Conservation (phyloP, 2,113 vertebrate genomes). For the Spizaetus ornatus region DNA sequence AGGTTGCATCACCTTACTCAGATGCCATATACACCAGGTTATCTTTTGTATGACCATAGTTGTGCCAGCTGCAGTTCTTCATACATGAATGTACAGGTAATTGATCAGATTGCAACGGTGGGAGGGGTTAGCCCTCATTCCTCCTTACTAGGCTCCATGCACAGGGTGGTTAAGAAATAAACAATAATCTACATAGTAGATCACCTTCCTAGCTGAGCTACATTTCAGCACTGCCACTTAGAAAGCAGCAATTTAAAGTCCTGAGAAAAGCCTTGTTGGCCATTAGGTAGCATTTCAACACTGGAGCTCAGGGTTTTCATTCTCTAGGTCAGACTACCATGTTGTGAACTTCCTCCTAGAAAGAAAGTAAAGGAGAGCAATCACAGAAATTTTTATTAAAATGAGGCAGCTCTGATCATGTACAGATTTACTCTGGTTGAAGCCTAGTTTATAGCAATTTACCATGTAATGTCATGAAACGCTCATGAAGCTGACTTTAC, state of each 20-base stretch:
- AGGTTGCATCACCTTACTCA: neutral
- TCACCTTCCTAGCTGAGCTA: neutral
- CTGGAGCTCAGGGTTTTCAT: neutral
- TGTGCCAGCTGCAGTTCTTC: neutral
- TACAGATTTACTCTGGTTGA: neutral
- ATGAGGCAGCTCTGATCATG: neutral
- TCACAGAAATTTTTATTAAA: neutral
- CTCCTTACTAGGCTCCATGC: neutral
- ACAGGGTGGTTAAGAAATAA: neutral
- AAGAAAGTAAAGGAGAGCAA: neutral
- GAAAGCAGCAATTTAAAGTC: neutral
- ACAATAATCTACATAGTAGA: neutral
- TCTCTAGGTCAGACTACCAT: neutral
- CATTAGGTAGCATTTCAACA: neutral
- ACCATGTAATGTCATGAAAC: neutral
- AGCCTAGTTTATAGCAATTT: neutral
- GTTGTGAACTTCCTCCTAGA: neutral
- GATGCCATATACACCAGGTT: neutral
- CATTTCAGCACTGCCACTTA: neutral
- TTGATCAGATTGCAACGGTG: neutral
- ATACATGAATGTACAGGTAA: neutral
- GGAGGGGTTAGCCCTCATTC: neutral
- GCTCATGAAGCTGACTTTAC: neutral
- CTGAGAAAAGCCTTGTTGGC: neutral
- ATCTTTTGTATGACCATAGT: neutral